Percentiles rank a stretch among this genome's conserved stretches.
phyloP scores from a whole-genome alignment of 1,140 invertebrate species.

The Ericerus pela region DNA sequence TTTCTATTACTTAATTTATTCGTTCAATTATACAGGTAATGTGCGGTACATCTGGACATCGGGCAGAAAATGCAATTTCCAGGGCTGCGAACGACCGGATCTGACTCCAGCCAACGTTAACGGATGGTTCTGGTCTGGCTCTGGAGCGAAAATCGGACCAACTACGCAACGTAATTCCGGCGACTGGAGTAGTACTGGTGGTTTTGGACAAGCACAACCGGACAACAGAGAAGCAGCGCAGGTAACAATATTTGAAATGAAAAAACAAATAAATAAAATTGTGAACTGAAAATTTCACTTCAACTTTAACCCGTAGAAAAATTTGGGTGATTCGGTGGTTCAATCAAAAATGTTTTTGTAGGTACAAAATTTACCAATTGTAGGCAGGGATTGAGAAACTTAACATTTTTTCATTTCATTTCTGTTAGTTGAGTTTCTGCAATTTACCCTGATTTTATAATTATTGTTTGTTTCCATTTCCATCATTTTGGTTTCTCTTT shows the following conservation, averaged over 20 bases:
- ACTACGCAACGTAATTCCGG: constrained; percentile 73
- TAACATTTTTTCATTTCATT: too few relatives aligned
- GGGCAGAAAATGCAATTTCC: constrained; percentile 81
- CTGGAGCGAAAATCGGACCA: constrained; percentile 72
- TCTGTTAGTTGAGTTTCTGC: too few relatives aligned
- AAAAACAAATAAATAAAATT: too few relatives aligned
- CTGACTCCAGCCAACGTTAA: constrained; percentile 75
- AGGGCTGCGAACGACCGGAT: constrained; percentile 72
- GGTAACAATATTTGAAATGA: background rate
- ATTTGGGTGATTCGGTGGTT: too few relatives aligned
- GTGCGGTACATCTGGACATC: constrained; percentile 76
- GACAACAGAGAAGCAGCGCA: constrained; percentile 59
- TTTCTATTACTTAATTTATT: background rate
- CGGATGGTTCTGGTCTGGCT: constrained; percentile 88
- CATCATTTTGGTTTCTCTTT: too few relatives aligned
- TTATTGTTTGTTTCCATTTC: too few relatives aligned
- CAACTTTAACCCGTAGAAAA: too few relatives aligned
- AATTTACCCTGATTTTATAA: too few relatives aligned
- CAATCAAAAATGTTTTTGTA: too few relatives aligned
- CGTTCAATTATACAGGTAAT: constrained; percentile 33
- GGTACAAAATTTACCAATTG: too few relatives aligned
- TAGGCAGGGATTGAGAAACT: too few relatives aligned
- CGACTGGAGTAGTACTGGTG: constrained; percentile 75
- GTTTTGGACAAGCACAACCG: constrained; percentile 67
- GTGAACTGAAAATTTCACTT: too few relatives aligned